Evolutionary conservation across 2,888 invertebrate species (phyloP).

Genomic region (Gasteruption jaculator): DNA sequence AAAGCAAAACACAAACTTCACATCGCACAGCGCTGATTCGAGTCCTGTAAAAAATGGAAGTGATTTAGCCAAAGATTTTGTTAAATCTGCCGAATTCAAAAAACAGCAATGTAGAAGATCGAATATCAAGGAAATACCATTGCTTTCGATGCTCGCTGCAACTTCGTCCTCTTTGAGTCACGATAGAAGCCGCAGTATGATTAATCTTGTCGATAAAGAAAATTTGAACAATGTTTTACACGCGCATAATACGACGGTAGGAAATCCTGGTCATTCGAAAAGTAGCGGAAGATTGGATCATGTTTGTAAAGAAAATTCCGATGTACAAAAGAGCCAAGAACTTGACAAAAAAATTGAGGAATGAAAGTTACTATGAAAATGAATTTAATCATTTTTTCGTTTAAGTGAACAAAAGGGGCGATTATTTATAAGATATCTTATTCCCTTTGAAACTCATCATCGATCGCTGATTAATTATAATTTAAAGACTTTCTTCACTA

Average conservation of each 20-base stretch:
- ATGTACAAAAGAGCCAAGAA: constrained; percentile 16
- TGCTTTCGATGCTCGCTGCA: constrained; percentile 37
- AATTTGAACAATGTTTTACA: constrained; percentile 31
- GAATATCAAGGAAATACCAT: constrained; percentile 39
- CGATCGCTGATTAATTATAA: too few species aligned
- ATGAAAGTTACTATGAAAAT: neutral
- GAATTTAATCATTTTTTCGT: too few species aligned
- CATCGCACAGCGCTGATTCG: constrained; percentile 19
- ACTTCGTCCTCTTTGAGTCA: constrained; percentile 25
- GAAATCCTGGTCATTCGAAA: too few species aligned
- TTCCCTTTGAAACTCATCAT: too few species aligned
- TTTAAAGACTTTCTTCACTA: too few species aligned
- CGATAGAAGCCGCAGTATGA: constrained; percentile 42
- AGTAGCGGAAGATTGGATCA: constrained; percentile 38
- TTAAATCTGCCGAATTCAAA: too few species aligned
- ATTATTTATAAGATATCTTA: too few species aligned
- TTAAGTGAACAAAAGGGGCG: too few species aligned
- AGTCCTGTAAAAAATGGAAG: constrained; percentile 17
- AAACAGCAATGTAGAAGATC: constrained; percentile 23
- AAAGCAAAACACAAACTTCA: constrained; percentile 11
- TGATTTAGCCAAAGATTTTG: too few species aligned
- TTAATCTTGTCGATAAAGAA: constrained; percentile 38
- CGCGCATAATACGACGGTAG: too few species aligned
- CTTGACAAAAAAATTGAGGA: constrained; percentile 3
- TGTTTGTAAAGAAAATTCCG: constrained; percentile 35